phyloP scores from a whole-genome alignment of 1,140 invertebrate species.

The Asbolus verrucosus region DNA sequence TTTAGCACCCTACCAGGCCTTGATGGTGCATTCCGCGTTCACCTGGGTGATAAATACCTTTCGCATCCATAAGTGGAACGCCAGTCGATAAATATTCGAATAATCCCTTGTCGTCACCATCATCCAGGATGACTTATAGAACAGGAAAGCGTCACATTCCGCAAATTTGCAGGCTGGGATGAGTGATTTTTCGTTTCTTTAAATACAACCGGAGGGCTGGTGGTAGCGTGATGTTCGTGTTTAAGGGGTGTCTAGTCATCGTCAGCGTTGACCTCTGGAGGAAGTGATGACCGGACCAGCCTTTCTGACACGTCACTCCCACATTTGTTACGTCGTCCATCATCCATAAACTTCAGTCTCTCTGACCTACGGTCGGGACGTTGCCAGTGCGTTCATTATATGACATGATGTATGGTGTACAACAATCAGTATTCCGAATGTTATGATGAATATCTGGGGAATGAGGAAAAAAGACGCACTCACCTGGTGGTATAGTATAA shows the following conservation, averaged over 20 bases:
- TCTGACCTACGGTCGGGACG: conserved; percentile 46
- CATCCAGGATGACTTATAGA: conserved; percentile 38
- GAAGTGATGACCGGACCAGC: conserved; percentile 51
- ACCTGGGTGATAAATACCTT: conserved; percentile 37
- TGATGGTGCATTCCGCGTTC: conserved; percentile 33
- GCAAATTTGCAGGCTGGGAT: conserved; percentile 11
- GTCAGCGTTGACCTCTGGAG: conserved; percentile 44
- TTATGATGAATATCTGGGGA: conserved; percentile 47
- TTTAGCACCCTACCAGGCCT: conserved; percentile 17
- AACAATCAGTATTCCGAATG: conserved; percentile 49
- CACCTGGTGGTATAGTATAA: conserved; percentile 36
- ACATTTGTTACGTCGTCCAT: conserved; percentile 52
- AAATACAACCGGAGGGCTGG: not conserved
- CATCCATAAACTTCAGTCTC: conserved; percentile 51
- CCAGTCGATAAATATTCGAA: conserved; percentile 46
- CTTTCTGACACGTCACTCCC: conserved; percentile 52
- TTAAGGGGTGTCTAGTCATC: conserved; percentile 21
- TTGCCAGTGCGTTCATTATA: conserved; percentile 41
- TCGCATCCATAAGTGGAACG: conserved; percentile 42
- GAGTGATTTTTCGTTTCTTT: conserved; percentile 13
- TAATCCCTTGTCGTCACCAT: conserved; percentile 39
- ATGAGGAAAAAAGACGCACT: conserved; percentile 35
- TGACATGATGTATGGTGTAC: conserved; percentile 49
- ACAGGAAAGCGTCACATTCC: conserved; percentile 44
- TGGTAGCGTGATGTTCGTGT: not conserved